Base-by-base conservation (phyloP, 2,888 invertebrate species). In the Synergus itoensis region DNA sequence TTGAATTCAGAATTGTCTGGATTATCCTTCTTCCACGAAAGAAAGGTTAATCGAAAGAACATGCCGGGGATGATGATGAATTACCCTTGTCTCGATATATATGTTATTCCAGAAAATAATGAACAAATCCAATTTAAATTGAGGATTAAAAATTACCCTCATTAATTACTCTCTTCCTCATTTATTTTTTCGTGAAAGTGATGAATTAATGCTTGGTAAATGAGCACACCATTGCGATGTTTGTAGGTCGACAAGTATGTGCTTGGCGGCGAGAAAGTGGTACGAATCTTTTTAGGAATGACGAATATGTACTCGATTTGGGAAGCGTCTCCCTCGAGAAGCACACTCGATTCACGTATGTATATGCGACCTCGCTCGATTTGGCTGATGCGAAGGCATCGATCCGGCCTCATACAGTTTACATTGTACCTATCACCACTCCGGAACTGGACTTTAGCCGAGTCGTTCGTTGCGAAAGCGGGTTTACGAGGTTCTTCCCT, bases 331-430 rank as follows among this genome's bases (percentile, higher is more conserved):
- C 73, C 73, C 73, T 36, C 16, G 48, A 36, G 69, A 53, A 69
- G 28, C n/a, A 48, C 36, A 65, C 64, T 48, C 53, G 53, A 73
- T 53, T 73, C 73, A 73, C 73, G 28, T 53, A 21, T 60, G 28
- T 67, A 43, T 48, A 36, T 73, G 53, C 48, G 81, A 79, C 80
- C 78, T 81, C 82, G 82, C 83, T 83, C 83, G 83, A 83, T 83
- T 83, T 82, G 82, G 83, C 83, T 82, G 83, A 83, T 82, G 73
- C 53, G 73, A 81, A 83, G 80, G 82, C 83, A 82, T 81, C 82
- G 81, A 83, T 83, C 83, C 81, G 83, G 79, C 79, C 80, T 81
- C 81, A 76, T 81, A 80, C 79, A 83, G 83, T 83, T 83, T 83
- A 81, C 80, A 81, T 80, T 77, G 83, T 81, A 80, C 73, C 73